These are phyloP conservation scores for Mus minutoides DNA, from an alignment of 2,797 vertebrate genomes.

Conservation along the genomic window DNA sequence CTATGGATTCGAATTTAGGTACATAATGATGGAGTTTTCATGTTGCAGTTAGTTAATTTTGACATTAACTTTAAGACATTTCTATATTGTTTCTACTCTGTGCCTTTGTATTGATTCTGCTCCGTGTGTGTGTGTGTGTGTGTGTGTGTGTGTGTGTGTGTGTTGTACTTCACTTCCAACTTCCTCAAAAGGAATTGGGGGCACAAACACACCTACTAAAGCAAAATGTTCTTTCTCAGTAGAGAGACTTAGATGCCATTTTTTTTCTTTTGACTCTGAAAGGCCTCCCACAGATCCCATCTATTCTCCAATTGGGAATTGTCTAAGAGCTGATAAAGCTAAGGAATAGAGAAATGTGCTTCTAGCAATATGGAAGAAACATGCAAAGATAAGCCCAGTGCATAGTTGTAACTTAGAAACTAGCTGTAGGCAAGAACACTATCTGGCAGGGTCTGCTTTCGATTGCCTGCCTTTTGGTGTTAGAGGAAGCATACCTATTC, in stretches of 20 bases:
- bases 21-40: background rate
- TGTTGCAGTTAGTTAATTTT: slow-evolving; percentile 2
- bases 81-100: background rate
- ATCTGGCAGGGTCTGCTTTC: background rate
- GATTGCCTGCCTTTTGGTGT: background rate
- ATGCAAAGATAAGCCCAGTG: background rate
- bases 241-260: background rate
- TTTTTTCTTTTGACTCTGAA: background rate
- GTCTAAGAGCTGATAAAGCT: background rate
- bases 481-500: background rate
- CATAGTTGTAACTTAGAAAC: background rate
- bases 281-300: background rate
- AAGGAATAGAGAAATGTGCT: background rate
- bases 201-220: background rate
- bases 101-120: background rate
- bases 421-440: background rate
- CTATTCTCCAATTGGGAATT: background rate
- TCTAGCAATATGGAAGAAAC: background rate
- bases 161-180: background rate
- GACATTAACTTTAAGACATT: background rate
- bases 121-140: background rate
- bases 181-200: slow-evolving; percentile 10
- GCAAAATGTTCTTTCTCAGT: background rate
- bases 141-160: background rate
- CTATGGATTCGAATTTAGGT: slow-evolving; percentile 27